Evolutionary conservation across 2,797 vertebrate genomes (phyloP).

Genomic region (Spondyliosoma cantharus): DNA sequence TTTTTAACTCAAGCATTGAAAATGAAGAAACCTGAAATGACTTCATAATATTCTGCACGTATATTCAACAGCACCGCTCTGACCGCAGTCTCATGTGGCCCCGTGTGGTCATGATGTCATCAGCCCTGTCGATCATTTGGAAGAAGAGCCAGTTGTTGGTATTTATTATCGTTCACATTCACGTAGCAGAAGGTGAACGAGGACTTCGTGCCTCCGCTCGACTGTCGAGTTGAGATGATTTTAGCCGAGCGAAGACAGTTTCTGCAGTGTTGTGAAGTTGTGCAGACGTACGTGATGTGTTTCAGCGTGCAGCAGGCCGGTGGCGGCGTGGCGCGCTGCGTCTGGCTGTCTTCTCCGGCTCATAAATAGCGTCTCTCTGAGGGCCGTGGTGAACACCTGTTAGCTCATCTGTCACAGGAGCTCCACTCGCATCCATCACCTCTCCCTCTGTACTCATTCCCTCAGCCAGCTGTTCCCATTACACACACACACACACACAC

Average conservation of each 20-base stretch:
- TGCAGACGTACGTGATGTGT: conserved; percentile 83
- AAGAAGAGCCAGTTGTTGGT: not conserved
- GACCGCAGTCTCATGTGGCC: no score
- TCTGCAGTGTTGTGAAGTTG: conserved; percentile 69
- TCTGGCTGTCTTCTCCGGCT: conserved; percentile 92
- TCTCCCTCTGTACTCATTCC: conserved; percentile 91
- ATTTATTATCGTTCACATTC: conserved; percentile 13
- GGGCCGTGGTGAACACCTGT: conserved; percentile 98
- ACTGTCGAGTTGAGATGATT: conserved; percentile 17
- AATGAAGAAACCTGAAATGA: no score
- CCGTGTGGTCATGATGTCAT: no score
- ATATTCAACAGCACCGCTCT: no score
- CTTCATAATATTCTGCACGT: no score
- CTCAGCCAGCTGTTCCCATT: conserved; percentile 87
- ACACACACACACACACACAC: conserved; percentile 71
- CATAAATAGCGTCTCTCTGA: conserved; percentile 97
- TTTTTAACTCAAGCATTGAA: no score
- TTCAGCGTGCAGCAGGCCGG: conserved; percentile 83
- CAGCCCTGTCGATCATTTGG: no score
- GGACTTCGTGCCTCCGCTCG: not conserved
- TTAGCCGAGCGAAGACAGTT: conserved; percentile 8
- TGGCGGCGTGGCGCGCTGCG: conserved; percentile 83
- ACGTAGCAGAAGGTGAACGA: not conserved
- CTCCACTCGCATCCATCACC: conserved; percentile 98
- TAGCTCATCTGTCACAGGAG: conserved; percentile 96